Conservation (phyloP, 2,888 invertebrate genomes). For the Thecophora atra region DNA sequence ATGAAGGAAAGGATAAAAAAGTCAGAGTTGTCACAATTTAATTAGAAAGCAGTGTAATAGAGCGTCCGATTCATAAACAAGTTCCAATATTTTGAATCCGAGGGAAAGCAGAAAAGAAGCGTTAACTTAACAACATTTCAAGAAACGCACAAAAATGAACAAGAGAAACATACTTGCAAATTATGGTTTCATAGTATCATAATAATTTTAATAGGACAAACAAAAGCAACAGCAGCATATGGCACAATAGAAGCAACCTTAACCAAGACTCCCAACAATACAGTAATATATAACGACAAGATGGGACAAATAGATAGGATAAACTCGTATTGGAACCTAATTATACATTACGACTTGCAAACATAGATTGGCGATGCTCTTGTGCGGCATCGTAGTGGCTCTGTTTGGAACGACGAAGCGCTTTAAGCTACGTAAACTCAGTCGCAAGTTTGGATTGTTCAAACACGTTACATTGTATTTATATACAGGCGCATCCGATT, state of each 20-base stretch:
- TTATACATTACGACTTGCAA: background rate
- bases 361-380: too few relatives aligned
- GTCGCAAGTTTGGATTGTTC: too few relatives aligned
- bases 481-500: too few relatives aligned
- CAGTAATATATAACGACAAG: background rate
- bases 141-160: background rate
- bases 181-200: background rate
- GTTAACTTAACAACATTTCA: background rate
- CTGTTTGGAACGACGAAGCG: too few relatives aligned
- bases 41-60: background rate
- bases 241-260: background rate
- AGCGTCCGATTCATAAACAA: background rate
- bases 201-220: background rate
- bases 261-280: background rate
- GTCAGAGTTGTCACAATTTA: conserved; percentile 3
- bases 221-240: background rate
- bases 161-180: background rate
- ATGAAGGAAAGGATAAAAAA: background rate
- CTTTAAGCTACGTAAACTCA: too few relatives aligned
- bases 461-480: too few relatives aligned
- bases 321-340: background rate
- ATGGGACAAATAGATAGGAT: background rate
- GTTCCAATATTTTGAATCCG: background rate
- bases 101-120: background rate
- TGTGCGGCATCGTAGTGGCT: too few relatives aligned